Evolutionary conservation across 2,113 vertebrate species (phyloP), one percentile per base, ranked within the genome.

Genomic region (Micronycteris hirsuta): DNA sequence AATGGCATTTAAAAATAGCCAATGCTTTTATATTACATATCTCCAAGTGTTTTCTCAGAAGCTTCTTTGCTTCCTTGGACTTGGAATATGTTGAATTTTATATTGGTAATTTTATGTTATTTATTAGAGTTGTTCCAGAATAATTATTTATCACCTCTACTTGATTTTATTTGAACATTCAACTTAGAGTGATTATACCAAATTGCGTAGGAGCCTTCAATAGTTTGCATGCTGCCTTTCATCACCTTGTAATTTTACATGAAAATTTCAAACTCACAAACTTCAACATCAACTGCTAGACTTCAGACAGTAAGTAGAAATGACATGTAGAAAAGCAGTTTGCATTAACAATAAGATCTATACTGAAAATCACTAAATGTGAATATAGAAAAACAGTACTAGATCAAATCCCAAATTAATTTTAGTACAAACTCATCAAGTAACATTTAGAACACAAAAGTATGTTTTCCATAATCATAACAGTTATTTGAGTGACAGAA

Each of bases 311-410:
- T 1, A 74, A 31, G 0, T 24, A 92, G 70, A 65, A 93, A 85
- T 83, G 83, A 93, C 45, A 96, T 81, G 92, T 16, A 91, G 58
- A 58, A 96, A 97, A 78, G 67, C 52, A 80, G 93, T 93, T 97
- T 97, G 63, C 77, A 41, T 95, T 93, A 94, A 36, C n/a, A 82
- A 95, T 77, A 91, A 87, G 93, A 94, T 91, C 47, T 68, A 4
- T 0, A 0, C 1, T 76, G 56, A 97, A 97, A 81, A 94, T 96
- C 89, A 97, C 38, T 93, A 93, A 97, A 28, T 83, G 4, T 76
- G 26, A 95, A 31, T 47, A 43, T 11, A 24, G 33, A 58, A 31
- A 87, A 1, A 87, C 1, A 97, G 16, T 0, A 0, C 0, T 52
- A 54, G 12, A 45, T 24, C 10, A 43, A 45, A 26, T 49, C 12